Evolutionary conservation across 2,113 vertebrate genomes (phyloP), one percentile per base, ranked within the genome.

Genomic region (Leucopsar rothschildi): DNA sequence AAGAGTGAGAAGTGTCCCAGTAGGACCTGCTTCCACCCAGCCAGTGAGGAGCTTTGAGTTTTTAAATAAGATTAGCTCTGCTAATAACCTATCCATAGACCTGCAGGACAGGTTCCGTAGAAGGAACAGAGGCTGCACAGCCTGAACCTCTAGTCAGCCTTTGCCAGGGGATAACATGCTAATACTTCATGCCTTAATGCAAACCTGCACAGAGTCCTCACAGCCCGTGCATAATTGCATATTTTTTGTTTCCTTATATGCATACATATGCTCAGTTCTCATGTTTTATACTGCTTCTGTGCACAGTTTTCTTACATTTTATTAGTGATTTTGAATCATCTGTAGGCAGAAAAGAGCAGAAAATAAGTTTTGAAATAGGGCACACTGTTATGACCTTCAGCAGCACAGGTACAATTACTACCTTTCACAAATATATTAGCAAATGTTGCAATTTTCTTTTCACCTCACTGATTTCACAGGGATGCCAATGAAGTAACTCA

Each of bases 371-470:
- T 80, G 66, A 79, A 69, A 37, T 65, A 33, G 49, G 40, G 61
- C 49, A 89, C 49, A 33, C 35, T 42, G 27, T 18, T n/a, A 35
- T 57, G 78, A 94, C 82, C 82, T 93, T 91, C 53, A 76, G 53
- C 56, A 68, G 61, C 50, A 40, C 35, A 37, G 65, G 70, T 88
- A 53, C 49, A 61, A n/a, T 52, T 57, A n/a, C 24, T 31, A 24
- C 31, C 37, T 71, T 79, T 80, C 66, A 57, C 55, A 82, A 76
- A 68, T 28, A 40, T 14, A 42, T 75, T 75, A 91, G 8, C 39
- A 82, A 79, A 70, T 66, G n/a, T 61, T 85, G n/a, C 24, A 60
- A 60, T 84, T 93, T 84, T 86, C 33, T 53, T 70, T 96, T 92
- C n/a, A 44, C 42, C 50, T 89, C 63, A 55, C 47, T 91, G 61